Evolutionary conservation across 2,797 vertebrate species (phyloP).

Genomic region (Enteromius radiatus): DNA sequence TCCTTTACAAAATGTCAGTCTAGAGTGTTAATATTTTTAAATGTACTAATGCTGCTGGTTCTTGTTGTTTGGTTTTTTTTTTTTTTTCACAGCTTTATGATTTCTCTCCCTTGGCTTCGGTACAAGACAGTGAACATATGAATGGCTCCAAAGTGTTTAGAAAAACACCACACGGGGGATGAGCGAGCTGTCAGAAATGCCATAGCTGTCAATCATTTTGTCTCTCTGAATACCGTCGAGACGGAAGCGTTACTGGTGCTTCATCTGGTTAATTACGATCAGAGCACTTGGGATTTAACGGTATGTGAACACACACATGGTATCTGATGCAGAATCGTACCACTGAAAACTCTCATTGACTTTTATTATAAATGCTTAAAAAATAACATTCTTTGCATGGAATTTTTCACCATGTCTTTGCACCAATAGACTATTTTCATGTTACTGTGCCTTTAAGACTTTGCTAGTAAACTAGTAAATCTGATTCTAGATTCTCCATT

Average conservation of each 20-base stretch:
- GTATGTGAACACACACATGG: slow-evolving; percentile 63
- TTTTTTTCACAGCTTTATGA: slow-evolving; percentile 24
- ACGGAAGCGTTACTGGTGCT: slow-evolving; percentile 59
- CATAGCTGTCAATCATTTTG: slow-evolving; percentile 75
- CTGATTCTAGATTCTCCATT: not conserved
- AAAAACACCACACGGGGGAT: slow-evolving; percentile 65
- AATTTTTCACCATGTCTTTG: not conserved
- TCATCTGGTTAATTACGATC: slow-evolving; percentile 74
- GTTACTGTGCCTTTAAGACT: slow-evolving; percentile 10
- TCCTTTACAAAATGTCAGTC: not conserved
- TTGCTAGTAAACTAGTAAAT: not conserved
- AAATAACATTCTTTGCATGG: not conserved
- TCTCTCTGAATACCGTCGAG: slow-evolving; percentile 43
- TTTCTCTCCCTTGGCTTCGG: slow-evolving; percentile 24
- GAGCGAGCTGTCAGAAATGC: slow-evolving; percentile 67
- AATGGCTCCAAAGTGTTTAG: slow-evolving; percentile 38
- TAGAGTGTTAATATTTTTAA: not conserved
- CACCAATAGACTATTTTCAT: not conserved
- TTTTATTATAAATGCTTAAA: not conserved
- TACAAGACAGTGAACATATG: slow-evolving; percentile 36
- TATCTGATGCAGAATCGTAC: not conserved
- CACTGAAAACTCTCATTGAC: not conserved
- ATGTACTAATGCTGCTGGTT: not conserved
- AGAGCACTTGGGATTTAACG: slow-evolving; percentile 68
- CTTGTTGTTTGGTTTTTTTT: slow-evolving; percentile 16